Evolutionary conservation across 2,888 invertebrate genomes (phyloP).

Genomic region (Epistrophe eligans): DNA sequence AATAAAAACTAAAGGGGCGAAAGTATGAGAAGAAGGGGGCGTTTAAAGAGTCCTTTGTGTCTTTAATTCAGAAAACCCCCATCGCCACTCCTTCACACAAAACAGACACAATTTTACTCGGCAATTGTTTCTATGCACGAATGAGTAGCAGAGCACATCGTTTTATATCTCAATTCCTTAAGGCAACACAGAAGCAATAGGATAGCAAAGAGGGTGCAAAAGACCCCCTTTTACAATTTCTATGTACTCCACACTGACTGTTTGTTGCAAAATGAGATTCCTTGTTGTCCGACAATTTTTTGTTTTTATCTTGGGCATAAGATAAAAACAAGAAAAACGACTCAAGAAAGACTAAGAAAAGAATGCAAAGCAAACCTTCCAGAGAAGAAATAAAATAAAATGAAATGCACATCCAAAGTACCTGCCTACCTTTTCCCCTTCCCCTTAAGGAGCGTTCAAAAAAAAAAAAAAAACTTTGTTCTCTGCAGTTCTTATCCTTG

Average conservation of each 20-base stretch:
- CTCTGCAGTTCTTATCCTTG: constrained; percentile 43
- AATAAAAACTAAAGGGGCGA: constrained; percentile 57
- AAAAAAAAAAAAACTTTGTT: constrained; percentile 26
- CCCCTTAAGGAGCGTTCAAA: constrained; percentile 10
- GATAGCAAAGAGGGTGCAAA: not conserved
- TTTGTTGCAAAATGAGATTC: constrained; percentile 59
- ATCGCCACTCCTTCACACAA: not conserved
- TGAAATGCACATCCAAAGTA: constrained; percentile 52
- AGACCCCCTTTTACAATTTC: not conserved
- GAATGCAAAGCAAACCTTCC: constrained; percentile 29
- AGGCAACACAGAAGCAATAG: not conserved
- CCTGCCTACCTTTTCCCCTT: not conserved
- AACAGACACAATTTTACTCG: constrained; percentile 65
- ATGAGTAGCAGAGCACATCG: constrained; percentile 51
- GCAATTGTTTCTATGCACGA: constrained; percentile 65
- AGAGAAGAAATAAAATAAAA: constrained; percentile 19
- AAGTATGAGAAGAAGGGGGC: constrained; percentile 3
- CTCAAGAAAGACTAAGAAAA: constrained; percentile 38
- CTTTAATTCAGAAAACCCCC: constrained; percentile 43
- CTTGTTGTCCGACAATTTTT: constrained; percentile 71
- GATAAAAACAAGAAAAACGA: constrained; percentile 44
- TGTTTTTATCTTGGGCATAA: constrained; percentile 56
- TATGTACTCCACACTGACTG: constrained; percentile 10
- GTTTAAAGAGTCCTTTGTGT: constrained; percentile 54
- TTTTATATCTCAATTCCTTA: constrained; percentile 59